Evolutionary conservation across 2,113 vertebrate species (phyloP), one percentile per base, ranked within the genome.

Genomic region (Vireo altiloquus): DNA sequence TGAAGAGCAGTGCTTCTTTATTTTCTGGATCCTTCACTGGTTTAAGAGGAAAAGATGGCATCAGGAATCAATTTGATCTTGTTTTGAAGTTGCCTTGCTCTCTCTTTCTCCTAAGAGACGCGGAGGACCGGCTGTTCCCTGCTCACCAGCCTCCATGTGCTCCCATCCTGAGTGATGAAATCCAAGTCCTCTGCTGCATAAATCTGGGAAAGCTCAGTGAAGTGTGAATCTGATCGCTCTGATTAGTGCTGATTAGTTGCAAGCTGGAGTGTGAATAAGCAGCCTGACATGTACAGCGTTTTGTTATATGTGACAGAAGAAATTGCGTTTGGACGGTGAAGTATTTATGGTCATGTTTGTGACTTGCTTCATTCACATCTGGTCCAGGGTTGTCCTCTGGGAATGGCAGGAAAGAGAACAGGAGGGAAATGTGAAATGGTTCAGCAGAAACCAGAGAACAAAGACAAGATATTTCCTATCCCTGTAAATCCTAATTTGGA

Each of bases 331-430:
- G 63, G 57, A 31, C 87, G 93, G 88, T 95, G 84, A 92, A 97
- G 82, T 96, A 97, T 97, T 97, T 97, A 95, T 95, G 96, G 92
- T 87, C 86, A 6, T 96, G 91, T 97, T 81, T 97, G 96, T 59
- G 91, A 91, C 90, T 97, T 76, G 78, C 83, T 96, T 95, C 89
- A 57, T 92, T 95, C 95, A 97, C 92, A 97, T 97, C 94, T 97
- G 96, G 96, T 95, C 90, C 59, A 28, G 74, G 59, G 50, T 39
- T 88, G 82, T 47, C 93, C 94, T 91, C 61, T 85, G 95, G 95
- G 96, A 93, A 97, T 9, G 53, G 31, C 64, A 60, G 42, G 75
- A 92, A 66, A 59, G 79, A 63, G 71, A 56, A 78, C 81, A 92
- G 75, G 78, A 97, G 93, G 87, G 66, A 81, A 91, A 95, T 53